phyloP scores from a whole-genome alignment of 2,797 vertebrate genomes.

The Pogonophryne albipinna region DNA sequence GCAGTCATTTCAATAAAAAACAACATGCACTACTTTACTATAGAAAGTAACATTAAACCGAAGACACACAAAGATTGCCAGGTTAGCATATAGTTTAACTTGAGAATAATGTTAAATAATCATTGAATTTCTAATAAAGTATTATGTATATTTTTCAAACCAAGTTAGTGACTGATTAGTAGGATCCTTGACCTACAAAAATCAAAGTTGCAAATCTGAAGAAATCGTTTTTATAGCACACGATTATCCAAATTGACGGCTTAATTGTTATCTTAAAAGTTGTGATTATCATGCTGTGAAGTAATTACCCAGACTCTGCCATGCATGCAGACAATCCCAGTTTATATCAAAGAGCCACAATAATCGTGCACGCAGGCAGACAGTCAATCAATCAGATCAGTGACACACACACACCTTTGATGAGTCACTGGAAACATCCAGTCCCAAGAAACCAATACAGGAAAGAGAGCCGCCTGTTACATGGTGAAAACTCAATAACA shows the following conservation, averaged over 20 bases:
- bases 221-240: conserved; percentile 28
- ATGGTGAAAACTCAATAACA: conserved; percentile 41
- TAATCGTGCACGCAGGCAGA: conserved; percentile 30
- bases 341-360: conserved; percentile 38
- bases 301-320: conserved; percentile 40
- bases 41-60: not conserved
- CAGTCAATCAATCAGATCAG: conserved; percentile 29
- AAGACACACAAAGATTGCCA: not conserved
- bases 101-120: conserved; percentile 17
- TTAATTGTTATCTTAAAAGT: conserved; percentile 45
- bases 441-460: conserved; percentile 27
- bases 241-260: conserved; percentile 31
- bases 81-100: conserved; percentile 15
- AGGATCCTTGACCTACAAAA: not conserved
- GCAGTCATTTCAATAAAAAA: not conserved
- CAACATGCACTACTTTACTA: not conserved
- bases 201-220: conserved; percentile 24
- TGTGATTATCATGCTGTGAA: conserved; percentile 39
- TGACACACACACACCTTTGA: conserved; percentile 38
- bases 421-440: conserved; percentile 63
- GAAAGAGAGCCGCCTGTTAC: conserved; percentile 44
- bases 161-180: not conserved
- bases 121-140: not conserved
- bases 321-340: conserved; percentile 40
- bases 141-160: not conserved